Percentiles rank a stretch among this genome's conserved stretches.
phyloP scores from a whole-genome alignment of 2,888 invertebrate species.

The Sinelater perroti region DNA sequence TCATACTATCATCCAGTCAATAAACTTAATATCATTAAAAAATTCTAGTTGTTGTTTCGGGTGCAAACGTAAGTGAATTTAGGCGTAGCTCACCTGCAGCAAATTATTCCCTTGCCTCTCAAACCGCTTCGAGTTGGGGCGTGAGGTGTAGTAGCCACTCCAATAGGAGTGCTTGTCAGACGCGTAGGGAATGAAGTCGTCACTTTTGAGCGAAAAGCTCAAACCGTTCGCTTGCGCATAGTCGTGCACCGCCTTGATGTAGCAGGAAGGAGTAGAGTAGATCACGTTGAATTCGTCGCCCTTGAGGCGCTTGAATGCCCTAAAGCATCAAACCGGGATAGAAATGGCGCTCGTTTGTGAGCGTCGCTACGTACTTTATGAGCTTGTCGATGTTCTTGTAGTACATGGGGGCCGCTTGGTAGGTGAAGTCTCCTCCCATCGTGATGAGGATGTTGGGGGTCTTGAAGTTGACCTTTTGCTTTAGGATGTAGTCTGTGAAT shows the following conservation, averaged over 20 bases:
- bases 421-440: constrained; percentile 75
- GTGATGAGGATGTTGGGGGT: constrained; percentile 70
- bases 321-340: constrained; percentile 7
- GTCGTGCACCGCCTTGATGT: constrained; percentile 73
- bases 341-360: too few species aligned
- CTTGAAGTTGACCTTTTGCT: constrained; percentile 57
- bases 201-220: constrained; percentile 60
- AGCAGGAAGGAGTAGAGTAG: constrained; percentile 85
- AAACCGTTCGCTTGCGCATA: constrained; percentile 52
- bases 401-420: constrained; percentile 67
- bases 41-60: too few species aligned
- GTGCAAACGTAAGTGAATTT: too few species aligned
- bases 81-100: constrained; percentile 32
- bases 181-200: constrained; percentile 75
- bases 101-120: constrained; percentile 41
- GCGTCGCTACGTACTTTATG: constrained; percentile 54
- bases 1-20: too few species aligned
- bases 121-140: constrained; percentile 40
- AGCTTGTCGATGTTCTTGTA: constrained; percentile 69
- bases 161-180: constrained; percentile 50
- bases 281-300: constrained; percentile 69
- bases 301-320: constrained; percentile 12
- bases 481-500: constrained; percentile 50
- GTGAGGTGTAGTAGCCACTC: constrained; percentile 41
- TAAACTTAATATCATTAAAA: too few species aligned